Conservation (phyloP, 1,140 invertebrate genomes). For the Lepidurus apus region DNA sequence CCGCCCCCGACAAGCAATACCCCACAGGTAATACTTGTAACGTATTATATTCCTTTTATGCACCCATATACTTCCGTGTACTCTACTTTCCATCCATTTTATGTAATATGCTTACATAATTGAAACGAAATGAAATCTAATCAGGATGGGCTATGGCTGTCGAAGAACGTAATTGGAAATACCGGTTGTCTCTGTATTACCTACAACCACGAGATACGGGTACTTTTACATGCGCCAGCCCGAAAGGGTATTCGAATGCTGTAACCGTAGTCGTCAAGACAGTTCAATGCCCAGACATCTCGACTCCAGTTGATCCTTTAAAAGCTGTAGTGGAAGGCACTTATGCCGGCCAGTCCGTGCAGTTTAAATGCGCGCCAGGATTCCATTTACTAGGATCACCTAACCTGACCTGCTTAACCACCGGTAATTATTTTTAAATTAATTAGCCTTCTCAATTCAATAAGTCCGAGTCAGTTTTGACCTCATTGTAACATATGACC, state of each 20-base stretch:
- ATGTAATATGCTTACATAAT: too few species aligned
- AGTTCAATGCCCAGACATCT: conserved; percentile 38
- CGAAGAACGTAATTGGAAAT: conserved; percentile 71
- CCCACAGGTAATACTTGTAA: conserved; percentile 56
- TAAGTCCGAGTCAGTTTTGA: neutral
- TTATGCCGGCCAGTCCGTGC: conserved; percentile 59
- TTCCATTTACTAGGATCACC: conserved; percentile 61
- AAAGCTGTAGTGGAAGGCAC: conserved; percentile 58
- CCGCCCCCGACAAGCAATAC: conserved; percentile 57
- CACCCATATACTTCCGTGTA: too few species aligned
- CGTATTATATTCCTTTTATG: too few species aligned
- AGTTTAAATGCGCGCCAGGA: conserved; percentile 63
- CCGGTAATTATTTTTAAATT: conserved; percentile 50
- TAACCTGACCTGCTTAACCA: conserved; percentile 67
- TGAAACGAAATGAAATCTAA: neutral
- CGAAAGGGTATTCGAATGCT: conserved; percentile 70
- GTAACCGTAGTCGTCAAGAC: conserved; percentile 70
- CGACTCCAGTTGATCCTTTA: conserved; percentile 24
- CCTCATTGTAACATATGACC: too few species aligned
- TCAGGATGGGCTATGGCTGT: conserved; percentile 69
- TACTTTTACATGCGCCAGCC: conserved; percentile 74
- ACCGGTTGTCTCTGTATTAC: conserved; percentile 74
- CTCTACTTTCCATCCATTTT: too few species aligned
- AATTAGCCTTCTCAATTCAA: neutral
- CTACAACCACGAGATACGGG: conserved; percentile 74